phyloP scores from a whole-genome alignment of 2,113 vertebrate genomes.

The Dicerorhinus sumatrensis region DNA sequence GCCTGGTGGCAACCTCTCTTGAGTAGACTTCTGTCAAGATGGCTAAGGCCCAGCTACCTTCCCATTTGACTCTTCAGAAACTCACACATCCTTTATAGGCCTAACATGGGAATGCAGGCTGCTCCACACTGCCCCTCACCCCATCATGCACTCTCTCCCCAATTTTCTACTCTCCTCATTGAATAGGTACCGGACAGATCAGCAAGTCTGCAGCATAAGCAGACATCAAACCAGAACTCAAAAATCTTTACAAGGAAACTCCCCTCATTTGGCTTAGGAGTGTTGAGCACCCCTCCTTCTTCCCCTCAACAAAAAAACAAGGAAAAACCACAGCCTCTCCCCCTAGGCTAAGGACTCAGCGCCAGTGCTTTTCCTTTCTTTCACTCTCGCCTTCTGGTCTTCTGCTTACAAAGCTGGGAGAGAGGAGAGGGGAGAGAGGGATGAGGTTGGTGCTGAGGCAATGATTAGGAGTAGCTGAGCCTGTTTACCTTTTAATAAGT shows the following conservation, averaged over 20 bases:
- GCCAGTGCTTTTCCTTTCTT: not conserved
- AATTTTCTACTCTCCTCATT: not conserved
- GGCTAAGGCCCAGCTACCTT: constrained; percentile 1
- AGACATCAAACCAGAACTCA: not conserved
- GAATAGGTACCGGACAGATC: not conserved
- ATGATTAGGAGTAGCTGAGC: not conserved
- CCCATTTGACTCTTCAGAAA: not conserved
- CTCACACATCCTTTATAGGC: not conserved
- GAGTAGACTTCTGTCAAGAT: constrained; percentile 22
- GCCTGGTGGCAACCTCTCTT: not conserved
- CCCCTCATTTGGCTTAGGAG: not conserved
- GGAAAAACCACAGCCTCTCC: not conserved
- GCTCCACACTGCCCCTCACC: not conserved
- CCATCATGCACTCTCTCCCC: not conserved
- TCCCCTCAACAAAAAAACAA: not conserved
- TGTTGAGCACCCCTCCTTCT: not conserved
- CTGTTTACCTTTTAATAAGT: not conserved
- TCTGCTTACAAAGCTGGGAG: not conserved
- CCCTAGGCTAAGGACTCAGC: not conserved
- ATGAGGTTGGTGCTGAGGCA: not conserved
- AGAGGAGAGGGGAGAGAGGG: not conserved
- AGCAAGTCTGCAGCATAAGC: not conserved
- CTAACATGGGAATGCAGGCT: not conserved
- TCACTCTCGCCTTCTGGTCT: not conserved
- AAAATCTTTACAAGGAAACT: not conserved